Evolutionary conservation across 2,888 invertebrate genomes (phyloP).

Genomic region (Elmis aenea): DNA sequence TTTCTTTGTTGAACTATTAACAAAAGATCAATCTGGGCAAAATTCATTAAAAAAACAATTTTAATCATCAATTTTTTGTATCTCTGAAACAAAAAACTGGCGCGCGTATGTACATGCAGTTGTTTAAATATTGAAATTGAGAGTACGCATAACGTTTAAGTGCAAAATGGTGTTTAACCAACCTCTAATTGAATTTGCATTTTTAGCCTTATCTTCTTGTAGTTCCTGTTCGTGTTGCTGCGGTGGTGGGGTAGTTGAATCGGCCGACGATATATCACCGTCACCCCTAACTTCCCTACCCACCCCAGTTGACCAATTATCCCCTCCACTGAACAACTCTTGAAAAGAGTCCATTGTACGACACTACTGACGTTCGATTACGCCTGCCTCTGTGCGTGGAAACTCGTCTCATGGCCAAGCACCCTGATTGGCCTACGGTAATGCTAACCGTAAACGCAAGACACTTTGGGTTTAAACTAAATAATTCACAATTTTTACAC

Average conservation of each 20-base stretch:
- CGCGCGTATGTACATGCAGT: too few relatives aligned
- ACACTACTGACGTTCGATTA: slow-evolving; percentile 29
- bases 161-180: too few relatives aligned
- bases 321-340: slow-evolving; percentile 44
- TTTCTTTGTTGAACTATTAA: too few relatives aligned
- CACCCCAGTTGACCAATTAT: slow-evolving; percentile 34
- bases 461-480: not conserved
- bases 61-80: too few relatives aligned
- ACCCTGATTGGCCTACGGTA: slow-evolving; percentile 24
- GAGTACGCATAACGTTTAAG: too few relatives aligned
- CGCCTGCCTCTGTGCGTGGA: slow-evolving; percentile 20
- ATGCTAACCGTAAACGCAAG: slow-evolving; percentile 6
- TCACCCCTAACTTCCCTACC: slow-evolving; percentile 25
- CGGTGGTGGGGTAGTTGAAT: slow-evolving; percentile 59
- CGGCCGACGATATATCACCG: slow-evolving; percentile 45
- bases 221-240: slow-evolving; percentile 33
- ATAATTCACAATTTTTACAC: slow-evolving; percentile 2
- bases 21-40: too few relatives aligned
- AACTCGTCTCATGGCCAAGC: slow-evolving; percentile 31
- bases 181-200: slow-evolving; percentile 65
- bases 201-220: slow-evolving; percentile 54
- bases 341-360: slow-evolving; percentile 49
- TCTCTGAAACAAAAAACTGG: too few relatives aligned
- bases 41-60: too few relatives aligned
- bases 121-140: too few relatives aligned